Percentiles rank a stretch among this genome's conserved stretches.
Conservation (phyloP, 1,140 invertebrate species). For the Micrasema longulum region DNA sequence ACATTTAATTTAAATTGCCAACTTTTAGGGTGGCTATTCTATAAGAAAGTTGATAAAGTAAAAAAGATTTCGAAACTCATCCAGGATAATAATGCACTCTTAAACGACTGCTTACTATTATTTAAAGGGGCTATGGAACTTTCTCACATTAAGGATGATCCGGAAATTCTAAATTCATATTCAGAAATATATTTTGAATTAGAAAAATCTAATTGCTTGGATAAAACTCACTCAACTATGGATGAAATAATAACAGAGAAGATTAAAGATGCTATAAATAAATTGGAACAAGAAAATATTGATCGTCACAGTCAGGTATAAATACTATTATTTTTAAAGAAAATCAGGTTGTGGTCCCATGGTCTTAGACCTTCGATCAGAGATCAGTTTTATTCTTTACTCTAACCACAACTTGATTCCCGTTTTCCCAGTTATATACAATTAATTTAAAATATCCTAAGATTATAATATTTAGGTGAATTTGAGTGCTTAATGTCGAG, state of each 20-base stretch:
- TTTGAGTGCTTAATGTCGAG: too few species aligned
- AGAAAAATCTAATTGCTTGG: constrained; percentile 43
- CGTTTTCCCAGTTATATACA: too few species aligned
- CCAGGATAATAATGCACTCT: constrained; percentile 30
- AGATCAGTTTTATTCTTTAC: too few species aligned
- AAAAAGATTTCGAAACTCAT: constrained; percentile 60
- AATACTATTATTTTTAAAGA: too few species aligned
- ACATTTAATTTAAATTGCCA: constrained; percentile 73
- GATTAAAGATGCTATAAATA: constrained; percentile 68
- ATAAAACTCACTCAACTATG: constrained; percentile 53
- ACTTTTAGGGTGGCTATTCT: constrained; percentile 76
- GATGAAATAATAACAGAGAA: constrained; percentile 65
- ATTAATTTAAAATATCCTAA: too few species aligned
- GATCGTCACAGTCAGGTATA: constrained; percentile 67
- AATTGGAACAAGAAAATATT: constrained; percentile 69
- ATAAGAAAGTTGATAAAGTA: constrained; percentile 76
- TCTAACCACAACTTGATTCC: too few species aligned
- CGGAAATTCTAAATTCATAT: constrained; percentile 55
- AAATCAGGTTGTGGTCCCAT: too few species aligned
- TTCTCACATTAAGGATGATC: constrained; percentile 50
- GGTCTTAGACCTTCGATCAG: too few species aligned
- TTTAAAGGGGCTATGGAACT: constrained; percentile 34
- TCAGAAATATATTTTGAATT: constrained; percentile 57
- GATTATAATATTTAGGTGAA: too few species aligned
- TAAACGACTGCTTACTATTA: not conserved